Evolutionary conservation across 1,140 invertebrate genomes (phyloP), one percentile per base, ranked within the genome.

Genomic region (Trichonephila clavipes): DNA sequence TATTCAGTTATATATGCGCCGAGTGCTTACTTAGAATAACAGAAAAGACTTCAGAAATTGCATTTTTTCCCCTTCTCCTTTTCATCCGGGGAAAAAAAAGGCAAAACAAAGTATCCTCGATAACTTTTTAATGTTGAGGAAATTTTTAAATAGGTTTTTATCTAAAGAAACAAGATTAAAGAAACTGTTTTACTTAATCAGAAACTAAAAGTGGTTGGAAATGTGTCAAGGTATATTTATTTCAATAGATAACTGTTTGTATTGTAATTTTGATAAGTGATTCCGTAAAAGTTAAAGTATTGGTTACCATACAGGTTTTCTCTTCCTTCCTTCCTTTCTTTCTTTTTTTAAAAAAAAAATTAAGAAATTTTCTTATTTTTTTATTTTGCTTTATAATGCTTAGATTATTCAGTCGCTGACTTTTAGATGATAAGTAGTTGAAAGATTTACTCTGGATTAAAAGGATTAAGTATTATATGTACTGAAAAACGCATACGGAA

Each of bases 11-110:
- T 77, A 40, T 28, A 77, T 24, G n/a, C 72, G 28, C 8, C 62
- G 62, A 64, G 28, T 77, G 72, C 16, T 28, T 16, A 24, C 44
- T 85, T 59, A 59, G n/a, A 59, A 85, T 59, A 85, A 85, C 83
- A 85, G 83, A 61, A 85, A 85, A 59, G 83, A 85, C n/a, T 24
- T 85, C 83, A 28, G 83, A 85, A 59, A 58, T 85, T 85, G 19
- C 21, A 28, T 85, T 61, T 85, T 85, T 85, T 85, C 28, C 10
- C 28, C 72, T 7, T 24, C 12, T 19, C 18, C 24, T 81, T 81
- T 81, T 34, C 28, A 81, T 64, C 62, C 24, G 72, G 16, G n/a
- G 21, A 18, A 85, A 44, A 40, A 81, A 61, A 85, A 85, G n/a
- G 21, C 18, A 85, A 85, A 61, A 85, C 83, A 85, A 85, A 85